Percentiles rank a stretch among this genome's conserved stretches.
phyloP scores from a whole-genome alignment of 1,140 invertebrate genomes.

The Monochamus saltuarius region DNA sequence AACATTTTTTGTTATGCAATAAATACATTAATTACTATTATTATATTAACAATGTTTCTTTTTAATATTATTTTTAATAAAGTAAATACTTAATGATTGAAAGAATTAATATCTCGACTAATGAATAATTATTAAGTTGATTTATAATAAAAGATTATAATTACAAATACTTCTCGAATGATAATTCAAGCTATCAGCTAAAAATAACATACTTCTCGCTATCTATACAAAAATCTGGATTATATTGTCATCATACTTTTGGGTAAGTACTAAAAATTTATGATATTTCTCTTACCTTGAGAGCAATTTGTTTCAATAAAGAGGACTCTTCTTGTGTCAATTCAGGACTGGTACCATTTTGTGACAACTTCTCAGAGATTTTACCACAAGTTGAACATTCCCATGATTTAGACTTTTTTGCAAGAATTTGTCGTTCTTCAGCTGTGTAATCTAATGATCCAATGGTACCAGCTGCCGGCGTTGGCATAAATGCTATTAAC shows the following conservation, averaged over 20 bases:
- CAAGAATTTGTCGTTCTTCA: slow-evolving; percentile 79
- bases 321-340: slow-evolving; percentile 55
- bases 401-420: slow-evolving; percentile 68
- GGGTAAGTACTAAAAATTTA: not conserved
- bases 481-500: slow-evolving; percentile 94
- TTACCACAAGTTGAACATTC: slow-evolving; percentile 62
- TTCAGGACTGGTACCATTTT: slow-evolving; percentile 40
- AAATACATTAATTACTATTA: no score
- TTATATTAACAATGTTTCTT: no score
- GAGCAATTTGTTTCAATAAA: slow-evolving; percentile 46
- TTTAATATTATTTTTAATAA: no score
- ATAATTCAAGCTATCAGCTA: not conserved
- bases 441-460: slow-evolving; percentile 86
- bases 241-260: no score
- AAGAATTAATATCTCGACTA: no score
- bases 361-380: slow-evolving; percentile 53
- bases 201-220: no score
- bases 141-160: slow-evolving; percentile 20
- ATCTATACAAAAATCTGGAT: not conserved
- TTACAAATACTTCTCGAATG: slow-evolving; percentile 3
- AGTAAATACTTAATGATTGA: no score
- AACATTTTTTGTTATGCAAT: no score
- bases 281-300: slow-evolving; percentile 39
- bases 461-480: slow-evolving; percentile 82
- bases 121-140: no score